Percentiles rank a stretch among this genome's conserved stretches.
Evolutionary conservation across 2,113 vertebrate species (phyloP).

Genomic region (Rafetus swinhoei): DNA sequence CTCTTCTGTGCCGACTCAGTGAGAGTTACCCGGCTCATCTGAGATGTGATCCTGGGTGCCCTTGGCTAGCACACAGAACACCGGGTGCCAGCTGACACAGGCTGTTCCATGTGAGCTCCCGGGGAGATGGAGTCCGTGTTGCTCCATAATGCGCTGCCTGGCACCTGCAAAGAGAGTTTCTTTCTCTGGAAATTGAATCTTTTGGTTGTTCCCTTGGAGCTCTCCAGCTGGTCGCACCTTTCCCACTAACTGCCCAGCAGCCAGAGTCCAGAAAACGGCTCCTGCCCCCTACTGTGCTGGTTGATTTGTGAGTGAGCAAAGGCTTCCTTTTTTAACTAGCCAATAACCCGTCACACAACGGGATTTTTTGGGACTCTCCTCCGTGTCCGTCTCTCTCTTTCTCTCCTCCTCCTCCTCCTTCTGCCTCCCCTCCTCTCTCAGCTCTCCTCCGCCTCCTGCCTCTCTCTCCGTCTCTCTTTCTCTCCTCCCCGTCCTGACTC

Average conservation of each 20-base stretch:
- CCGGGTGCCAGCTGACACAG: background rate
- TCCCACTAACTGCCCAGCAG: background rate
- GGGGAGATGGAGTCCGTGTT: background rate
- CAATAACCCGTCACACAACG: no score
- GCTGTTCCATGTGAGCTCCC: background rate
- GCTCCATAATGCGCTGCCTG: background rate
- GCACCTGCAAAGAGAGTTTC: background rate
- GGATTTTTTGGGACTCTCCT: no score
- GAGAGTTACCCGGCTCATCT: background rate
- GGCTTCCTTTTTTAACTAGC: background rate
- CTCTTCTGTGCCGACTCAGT: background rate
- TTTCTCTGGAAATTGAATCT: background rate
- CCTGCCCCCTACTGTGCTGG: background rate
- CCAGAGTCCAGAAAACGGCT: background rate
- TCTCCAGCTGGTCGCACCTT: background rate
- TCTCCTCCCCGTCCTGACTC: no score
- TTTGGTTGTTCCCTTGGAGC: background rate
- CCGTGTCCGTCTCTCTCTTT: no score
- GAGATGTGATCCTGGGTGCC: background rate
- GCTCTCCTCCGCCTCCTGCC: no score
- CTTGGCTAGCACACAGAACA: background rate
- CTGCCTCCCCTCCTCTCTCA: no score
- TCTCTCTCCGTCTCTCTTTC: no score
- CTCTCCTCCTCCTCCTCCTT: no score
- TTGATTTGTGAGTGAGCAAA: background rate